These are phyloP conservation scores for Leptopilina syphax DNA, from an alignment of 2,888 invertebrate species.

Conservation along the genomic window DNA sequence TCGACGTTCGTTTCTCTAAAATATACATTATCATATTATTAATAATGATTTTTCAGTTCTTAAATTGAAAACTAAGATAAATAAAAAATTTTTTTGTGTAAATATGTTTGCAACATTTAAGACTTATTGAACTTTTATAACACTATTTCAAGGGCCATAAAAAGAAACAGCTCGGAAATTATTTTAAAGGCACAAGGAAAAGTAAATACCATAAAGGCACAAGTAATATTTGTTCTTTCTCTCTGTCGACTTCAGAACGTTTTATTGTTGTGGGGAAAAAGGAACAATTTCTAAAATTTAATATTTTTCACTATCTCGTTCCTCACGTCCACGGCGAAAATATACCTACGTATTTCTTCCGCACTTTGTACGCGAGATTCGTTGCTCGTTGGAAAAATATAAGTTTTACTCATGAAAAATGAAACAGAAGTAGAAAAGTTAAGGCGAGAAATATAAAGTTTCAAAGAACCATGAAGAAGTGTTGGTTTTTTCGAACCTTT, in stretches of 20 bases:
- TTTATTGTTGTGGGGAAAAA: neutral
- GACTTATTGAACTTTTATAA: too few species aligned
- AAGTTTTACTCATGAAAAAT: slow-evolving; percentile 35
- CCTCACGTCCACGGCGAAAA: neutral
- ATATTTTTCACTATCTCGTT: neutral
- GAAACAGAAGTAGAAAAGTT: slow-evolving; percentile 37
- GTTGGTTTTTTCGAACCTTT: slow-evolving; percentile 15
- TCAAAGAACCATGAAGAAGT: neutral
- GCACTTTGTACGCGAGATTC: slow-evolving; percentile 22
- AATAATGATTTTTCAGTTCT: too few species aligned
- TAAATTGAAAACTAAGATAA: too few species aligned
- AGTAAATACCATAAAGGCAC: neutral
- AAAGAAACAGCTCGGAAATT: neutral
- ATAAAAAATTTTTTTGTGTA: too few species aligned
- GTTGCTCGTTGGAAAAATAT: slow-evolving; percentile 30
- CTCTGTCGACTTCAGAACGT: neutral
- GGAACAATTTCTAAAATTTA: slow-evolving; percentile 18
- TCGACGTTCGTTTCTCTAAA: neutral
- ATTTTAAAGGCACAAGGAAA: neutral
- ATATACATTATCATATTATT: neutral
- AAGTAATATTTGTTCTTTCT: neutral
- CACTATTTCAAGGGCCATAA: too few species aligned
- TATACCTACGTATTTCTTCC: slow-evolving; percentile 5
- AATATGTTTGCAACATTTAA: too few species aligned
- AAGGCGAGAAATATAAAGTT: slow-evolving; percentile 32